These are phyloP conservation scores for Microcebus jonahi DNA, from an alignment of 2,113 vertebrate species.

Conservation along the genomic window DNA sequence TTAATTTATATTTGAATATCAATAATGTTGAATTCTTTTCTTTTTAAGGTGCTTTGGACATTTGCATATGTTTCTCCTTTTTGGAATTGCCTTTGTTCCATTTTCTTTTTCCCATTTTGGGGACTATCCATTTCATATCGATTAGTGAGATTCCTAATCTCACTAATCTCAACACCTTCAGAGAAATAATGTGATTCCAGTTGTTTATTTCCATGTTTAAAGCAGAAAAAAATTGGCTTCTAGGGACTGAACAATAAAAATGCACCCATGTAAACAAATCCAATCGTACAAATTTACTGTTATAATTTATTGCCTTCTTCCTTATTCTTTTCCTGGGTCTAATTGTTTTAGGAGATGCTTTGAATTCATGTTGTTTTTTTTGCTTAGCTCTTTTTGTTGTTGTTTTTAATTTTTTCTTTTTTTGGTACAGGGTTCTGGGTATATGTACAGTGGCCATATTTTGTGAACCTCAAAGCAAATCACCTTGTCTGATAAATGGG, in stretches of 20 bases:
- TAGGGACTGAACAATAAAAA: neutral
- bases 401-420: neutral
- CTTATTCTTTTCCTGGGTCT: neutral
- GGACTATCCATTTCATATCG: neutral
- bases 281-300: fast-evolving
- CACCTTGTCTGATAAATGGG: neutral
- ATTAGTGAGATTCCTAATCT: neutral
- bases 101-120: neutral
- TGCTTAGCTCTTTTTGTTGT: neutral
- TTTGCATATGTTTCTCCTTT: neutral
- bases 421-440: neutral
- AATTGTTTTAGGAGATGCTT: neutral
- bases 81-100: neutral
- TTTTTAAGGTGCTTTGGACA: neutral
- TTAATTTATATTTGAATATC: neutral
- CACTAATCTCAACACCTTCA: neutral
- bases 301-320: neutral
- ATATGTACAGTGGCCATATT: neutral
- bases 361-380: neutral
- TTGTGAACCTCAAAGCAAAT: neutral
- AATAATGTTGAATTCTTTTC: neutral
- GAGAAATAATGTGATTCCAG: neutral
- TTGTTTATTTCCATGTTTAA: neutral
- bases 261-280: neutral
- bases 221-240: slow-evolving; percentile 7